Evolutionary conservation across 2,888 invertebrate species (phyloP).

Genomic region (Ecliptopera silaceata): DNA sequence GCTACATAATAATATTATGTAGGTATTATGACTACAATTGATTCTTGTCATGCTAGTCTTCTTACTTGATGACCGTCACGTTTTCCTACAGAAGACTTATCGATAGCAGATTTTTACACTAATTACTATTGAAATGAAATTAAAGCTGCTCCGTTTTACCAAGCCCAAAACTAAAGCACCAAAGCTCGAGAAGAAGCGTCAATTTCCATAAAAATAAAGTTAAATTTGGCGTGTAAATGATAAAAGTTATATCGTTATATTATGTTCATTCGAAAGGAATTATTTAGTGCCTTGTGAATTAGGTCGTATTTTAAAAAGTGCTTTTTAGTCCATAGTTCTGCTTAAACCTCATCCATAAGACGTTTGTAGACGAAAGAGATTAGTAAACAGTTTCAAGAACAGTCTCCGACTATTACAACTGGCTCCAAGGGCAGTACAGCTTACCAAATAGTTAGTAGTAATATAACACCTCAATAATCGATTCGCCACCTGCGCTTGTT

Average conservation of each 20-base stretch:
- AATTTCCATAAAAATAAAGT: neutral
- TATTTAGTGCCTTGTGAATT: neutral
- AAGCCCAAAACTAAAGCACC: neutral
- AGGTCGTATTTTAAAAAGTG: neutral
- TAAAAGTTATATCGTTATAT: neutral
- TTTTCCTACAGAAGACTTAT: no score
- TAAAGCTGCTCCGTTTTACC: neutral
- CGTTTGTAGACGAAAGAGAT: neutral
- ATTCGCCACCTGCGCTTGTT: conserved; percentile 49
- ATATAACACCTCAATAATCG: conserved; percentile 40
- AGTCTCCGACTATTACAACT: neutral
- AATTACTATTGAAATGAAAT: neutral
- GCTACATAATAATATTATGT: no score
- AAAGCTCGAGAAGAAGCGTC: neutral
- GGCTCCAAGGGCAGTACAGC: neutral
- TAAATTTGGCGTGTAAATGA: neutral
- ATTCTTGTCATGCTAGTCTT: no score
- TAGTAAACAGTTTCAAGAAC: neutral
- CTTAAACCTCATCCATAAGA: neutral
- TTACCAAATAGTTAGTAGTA: neutral
- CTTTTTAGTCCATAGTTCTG: neutral
- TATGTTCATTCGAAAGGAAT: neutral
- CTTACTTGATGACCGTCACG: no score
- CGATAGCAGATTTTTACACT: no score
- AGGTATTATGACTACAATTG: no score